A percentile compares a stretch with the other conserved stretches of the same genome.
These are phyloP conservation scores for Sycophaga agraensis DNA, from an alignment of 1,140 invertebrate species.

Conservation along the genomic window DNA sequence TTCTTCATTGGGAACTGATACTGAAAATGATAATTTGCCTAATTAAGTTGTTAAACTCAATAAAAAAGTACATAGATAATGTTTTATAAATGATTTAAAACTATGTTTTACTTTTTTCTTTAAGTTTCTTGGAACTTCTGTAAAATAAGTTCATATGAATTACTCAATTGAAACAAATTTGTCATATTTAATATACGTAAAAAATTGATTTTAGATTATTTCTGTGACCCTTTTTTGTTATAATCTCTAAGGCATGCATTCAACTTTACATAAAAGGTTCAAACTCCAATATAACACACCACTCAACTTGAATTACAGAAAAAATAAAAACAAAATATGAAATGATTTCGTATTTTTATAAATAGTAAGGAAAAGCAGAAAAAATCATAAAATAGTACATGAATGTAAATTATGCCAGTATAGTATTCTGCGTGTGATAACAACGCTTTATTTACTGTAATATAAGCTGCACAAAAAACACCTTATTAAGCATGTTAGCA, in stretches of 20 bases:
- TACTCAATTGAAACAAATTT: not conserved
- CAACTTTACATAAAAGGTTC: not conserved
- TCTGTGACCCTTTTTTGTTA: constrained; percentile 16
- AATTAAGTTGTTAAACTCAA: not conserved
- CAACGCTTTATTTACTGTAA: not conserved
- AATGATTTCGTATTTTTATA: not conserved
- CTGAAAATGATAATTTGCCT: constrained; percentile 44
- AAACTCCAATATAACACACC: not conserved
- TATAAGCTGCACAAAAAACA: constrained; percentile 27
- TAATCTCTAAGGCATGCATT: constrained; percentile 15
- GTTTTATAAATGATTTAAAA: not conserved
- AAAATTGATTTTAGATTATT: not conserved
- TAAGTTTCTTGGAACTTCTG: too few relatives aligned
- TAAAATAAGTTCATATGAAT: not conserved
- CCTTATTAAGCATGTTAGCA: constrained; percentile 29
- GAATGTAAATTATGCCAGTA: not conserved
- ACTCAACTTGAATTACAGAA: not conserved
- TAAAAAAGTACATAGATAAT: not conserved
- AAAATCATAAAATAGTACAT: not conserved
- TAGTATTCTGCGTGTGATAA: constrained; percentile 6
- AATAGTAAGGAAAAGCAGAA: not conserved
- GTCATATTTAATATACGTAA: too few relatives aligned
- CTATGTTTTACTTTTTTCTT: not conserved
- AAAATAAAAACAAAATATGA: constrained; percentile 15
- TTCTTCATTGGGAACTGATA: too few relatives aligned